Base-by-base conservation (phyloP, 2,888 invertebrate genomes). In the Hecatera dysodea region DNA sequence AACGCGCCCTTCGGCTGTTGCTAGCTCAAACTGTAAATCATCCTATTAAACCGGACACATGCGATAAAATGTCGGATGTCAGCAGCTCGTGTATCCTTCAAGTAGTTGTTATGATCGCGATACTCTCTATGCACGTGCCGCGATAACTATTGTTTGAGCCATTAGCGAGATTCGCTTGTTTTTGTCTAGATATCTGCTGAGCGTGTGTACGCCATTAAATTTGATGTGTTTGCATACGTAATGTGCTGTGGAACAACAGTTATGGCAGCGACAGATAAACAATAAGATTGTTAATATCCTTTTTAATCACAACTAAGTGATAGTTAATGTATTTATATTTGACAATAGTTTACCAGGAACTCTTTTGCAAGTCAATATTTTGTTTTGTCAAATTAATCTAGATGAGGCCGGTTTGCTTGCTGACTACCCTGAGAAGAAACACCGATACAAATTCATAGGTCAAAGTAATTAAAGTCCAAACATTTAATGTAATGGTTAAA, bases 121-220 rank as follows among this genome's bases (percentile, higher is more conserved):
- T 57, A 67, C 33, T 63, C 42, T 59, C 33, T 48, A 44, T 63
- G 39, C 77, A 81, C 77, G 77, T 81, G 81, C 33, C 62, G 52
- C 63, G 70, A 81, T 81, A 63, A 64, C 24, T 66, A 75, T 75
- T 62, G 75, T 59, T 50, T 7, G 36, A 80, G 48, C 33, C 15
- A 59, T 46, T 72, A 52, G 11, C 39, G 39, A 76, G 68, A 76
- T 81, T 76, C 69, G 68, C 50, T 69, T 46, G 69, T 76, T 68
- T 60, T 68, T 42, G 59, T 61, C 52, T 52, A 50, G 59, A 68
- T 63, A 63, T n/a, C 53, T 64, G 60, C 60, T 76, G 27, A 57
- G 57, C 77, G 55, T 81, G 77, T 77, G 77, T n/a, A 77, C 24
- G 63, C 22, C 24, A 67, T 77, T 67, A 76, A 59, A 36, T 61